Base-by-base conservation (phyloP, 2,797 vertebrate species). In the Fundulus diaphanus region DNA sequence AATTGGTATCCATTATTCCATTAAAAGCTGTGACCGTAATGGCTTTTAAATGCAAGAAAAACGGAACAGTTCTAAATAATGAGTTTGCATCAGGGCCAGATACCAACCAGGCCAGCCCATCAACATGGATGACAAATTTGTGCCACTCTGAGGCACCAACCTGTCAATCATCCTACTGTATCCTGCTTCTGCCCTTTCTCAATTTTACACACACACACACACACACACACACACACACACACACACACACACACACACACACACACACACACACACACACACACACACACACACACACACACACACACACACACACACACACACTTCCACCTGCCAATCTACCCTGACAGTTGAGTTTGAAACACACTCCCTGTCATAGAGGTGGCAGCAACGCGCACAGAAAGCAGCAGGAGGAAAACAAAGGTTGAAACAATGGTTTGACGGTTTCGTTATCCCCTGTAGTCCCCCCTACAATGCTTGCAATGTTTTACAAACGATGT, bases 321-420 rank as follows among this genome's bases (percentile, higher is more conserved):
- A 67, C 44, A 31, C 59, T 68, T 70, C 48, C 20, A 8, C 44
- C 82, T 88, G 84, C 66, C 87, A 92, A 79, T 87, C 85, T 46
- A 54, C 72, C 13, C n/a, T 90, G 87, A 90, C 81, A 74, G 87
- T 79, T 81, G 83, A 79, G 69, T 83, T 54, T 67, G 76, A 89
- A 85, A 81, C 82, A 65, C 69, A 71, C 76, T 81, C n/a, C 37
- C 68, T 75, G 72, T 74, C 85, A 73, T 67, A 71, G 82, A 69
- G 37, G 68, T 63, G 74, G 85, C 70, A 81, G 78, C 72, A 20
- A 77, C 79, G 13, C 1, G 1, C 4, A 7, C 11, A 70, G 83
- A 81, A 35, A 65, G 75, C 81, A 81, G 79, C 40, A 1, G 83
- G 78, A 80, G 74, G 31, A 61, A 59, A 46, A 68, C 37, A 68